These are phyloP conservation scores for Tautogolabrus adspersus DNA, from an alignment of 2,113 vertebrate species.

Conservation along the genomic window DNA sequence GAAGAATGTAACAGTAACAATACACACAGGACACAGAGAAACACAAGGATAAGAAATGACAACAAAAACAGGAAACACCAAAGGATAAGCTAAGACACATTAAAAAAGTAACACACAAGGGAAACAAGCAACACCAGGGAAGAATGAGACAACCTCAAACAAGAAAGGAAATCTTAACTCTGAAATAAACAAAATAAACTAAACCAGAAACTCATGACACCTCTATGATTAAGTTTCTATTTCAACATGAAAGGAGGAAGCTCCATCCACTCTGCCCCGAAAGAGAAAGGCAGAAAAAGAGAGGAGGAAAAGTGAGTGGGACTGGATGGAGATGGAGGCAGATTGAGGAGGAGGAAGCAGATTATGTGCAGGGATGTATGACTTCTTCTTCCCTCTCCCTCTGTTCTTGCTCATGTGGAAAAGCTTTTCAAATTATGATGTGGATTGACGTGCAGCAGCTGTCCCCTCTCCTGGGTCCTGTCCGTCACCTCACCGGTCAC, in stretches of 20 bases:
- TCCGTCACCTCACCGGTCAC: slow-evolving; percentile 78
- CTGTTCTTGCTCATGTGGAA: slow-evolving; percentile 61
- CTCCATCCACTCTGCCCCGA: slow-evolving; percentile 1
- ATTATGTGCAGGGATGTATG: slow-evolving; percentile 19
- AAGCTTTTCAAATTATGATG: slow-evolving; percentile 85
- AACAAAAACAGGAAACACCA: no score
- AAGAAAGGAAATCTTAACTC: no score
- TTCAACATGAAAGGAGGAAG: not conserved
- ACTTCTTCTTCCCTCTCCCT: slow-evolving; percentile 16
- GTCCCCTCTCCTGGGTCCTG: slow-evolving; percentile 79
- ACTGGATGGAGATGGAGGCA: slow-evolving; percentile 8
- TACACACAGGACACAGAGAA: no score
- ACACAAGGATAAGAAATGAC: no score
- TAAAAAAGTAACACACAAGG: no score
- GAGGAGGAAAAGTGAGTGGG: not conserved
- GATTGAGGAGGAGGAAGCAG: slow-evolving; percentile 39
- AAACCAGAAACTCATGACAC: no score
- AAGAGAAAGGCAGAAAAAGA: not conserved
- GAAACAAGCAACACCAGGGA: no score
- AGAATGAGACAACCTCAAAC: no score
- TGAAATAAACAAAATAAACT: no score
- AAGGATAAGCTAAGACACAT: no score
- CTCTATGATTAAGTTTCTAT: no score
- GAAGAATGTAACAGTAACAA: no score
- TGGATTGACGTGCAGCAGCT: slow-evolving; percentile 83